These are phyloP conservation scores for Oreochromis aureus DNA, from an alignment of 2,113 vertebrate species.

Conservation along the genomic window DNA sequence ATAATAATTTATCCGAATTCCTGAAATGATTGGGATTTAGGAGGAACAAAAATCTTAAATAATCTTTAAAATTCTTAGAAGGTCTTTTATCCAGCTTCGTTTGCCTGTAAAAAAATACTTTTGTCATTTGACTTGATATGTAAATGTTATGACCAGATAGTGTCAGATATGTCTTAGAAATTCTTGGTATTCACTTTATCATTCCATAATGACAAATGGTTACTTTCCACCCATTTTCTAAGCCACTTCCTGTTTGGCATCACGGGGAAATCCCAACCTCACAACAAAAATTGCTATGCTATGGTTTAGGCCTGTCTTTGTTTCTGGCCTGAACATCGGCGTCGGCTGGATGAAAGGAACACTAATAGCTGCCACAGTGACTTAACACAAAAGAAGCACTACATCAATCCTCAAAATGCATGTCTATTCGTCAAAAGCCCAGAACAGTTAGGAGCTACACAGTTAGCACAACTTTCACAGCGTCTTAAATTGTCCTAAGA, in stretches of 20 bases:
- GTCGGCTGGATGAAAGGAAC: neutral
- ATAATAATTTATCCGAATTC: neutral
- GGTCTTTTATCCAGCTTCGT: neutral
- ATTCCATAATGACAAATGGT: neutral
- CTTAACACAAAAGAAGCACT: neutral
- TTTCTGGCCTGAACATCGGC: neutral
- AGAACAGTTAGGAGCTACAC: neutral
- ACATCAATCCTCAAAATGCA: neutral
- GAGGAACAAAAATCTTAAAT: neutral
- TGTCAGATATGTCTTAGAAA: neutral
- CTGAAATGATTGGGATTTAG: neutral
- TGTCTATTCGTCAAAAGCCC: neutral
- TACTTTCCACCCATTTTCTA: neutral
- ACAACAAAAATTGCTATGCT: neutral
- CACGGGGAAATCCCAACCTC: neutral
- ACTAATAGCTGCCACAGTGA: neutral
- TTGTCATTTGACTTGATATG: neutral
- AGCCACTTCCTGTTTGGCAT: neutral
- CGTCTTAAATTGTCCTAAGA: slow-evolving; percentile 22
- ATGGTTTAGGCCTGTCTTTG: neutral
- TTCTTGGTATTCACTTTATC: neutral
- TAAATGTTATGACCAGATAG: neutral
- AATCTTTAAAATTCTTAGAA: neutral
- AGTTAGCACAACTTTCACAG: neutral
- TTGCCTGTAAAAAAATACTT: neutral